phyloP scores from a whole-genome alignment of 2,888 invertebrate species.

The Macrophya alboannulata region DNA sequence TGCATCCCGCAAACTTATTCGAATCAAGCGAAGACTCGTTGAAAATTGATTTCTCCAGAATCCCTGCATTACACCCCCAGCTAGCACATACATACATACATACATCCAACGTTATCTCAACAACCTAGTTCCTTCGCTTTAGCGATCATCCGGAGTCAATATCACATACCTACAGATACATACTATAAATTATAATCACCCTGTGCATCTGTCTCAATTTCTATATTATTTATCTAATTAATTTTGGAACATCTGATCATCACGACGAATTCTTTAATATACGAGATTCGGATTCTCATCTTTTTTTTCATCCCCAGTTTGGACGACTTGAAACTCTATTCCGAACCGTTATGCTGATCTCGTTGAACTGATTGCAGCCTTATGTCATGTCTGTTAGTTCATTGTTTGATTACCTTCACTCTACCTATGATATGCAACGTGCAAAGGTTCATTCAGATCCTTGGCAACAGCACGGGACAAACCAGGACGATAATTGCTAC shows the following conservation, averaged over 20 bases:
- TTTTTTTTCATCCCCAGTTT: not conserved
- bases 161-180: not conserved
- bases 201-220: not conserved
- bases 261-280: not conserved
- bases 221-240: not conserved
- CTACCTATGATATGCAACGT: constrained; percentile 30
- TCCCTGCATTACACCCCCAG: not conserved
- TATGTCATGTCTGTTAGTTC: constrained; percentile 21
- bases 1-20: constrained; percentile 48
- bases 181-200: too few species aligned
- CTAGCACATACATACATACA: not conserved
- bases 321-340: not conserved
- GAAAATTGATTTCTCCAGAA: constrained; percentile 36
- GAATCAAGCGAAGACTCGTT: constrained; percentile 39
- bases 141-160: not conserved
- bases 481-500: constrained; percentile 74
- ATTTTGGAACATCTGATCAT: not conserved
- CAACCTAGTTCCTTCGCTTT: not conserved
- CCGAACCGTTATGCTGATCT: not conserved
- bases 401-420: constrained; percentile 20
- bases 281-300: not conserved
- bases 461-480: constrained; percentile 23
- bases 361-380: not conserved
- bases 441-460: constrained; percentile 40
- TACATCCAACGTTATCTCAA: not conserved